Evolutionary conservation across 2,797 vertebrate species (phyloP).

Genomic region (Scleropages formosus): DNA sequence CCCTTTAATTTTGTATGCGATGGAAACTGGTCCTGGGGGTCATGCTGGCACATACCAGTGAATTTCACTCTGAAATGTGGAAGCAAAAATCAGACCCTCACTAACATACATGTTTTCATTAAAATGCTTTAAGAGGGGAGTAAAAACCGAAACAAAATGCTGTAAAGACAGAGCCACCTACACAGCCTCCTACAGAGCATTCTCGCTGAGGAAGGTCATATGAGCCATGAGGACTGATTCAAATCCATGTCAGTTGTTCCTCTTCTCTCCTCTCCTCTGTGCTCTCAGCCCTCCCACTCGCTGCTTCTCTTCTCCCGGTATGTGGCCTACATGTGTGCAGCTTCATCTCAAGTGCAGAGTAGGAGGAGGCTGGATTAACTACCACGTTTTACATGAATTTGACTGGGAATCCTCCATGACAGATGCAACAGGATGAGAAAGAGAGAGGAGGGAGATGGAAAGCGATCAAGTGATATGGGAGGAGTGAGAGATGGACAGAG

Average conservation of each 20-base stretch:
- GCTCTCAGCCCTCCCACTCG: no score
- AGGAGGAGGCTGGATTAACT: not conserved
- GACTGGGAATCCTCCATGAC: not conserved
- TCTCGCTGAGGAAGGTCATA: not conserved
- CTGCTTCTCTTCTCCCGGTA: slow-evolving; percentile 7
- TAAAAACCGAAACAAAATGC: not conserved
- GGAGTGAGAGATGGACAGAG: no score
- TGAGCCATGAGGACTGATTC: not conserved
- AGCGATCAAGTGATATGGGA: not conserved
- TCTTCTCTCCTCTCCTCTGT: not conserved
- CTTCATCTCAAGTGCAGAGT: slow-evolving; percentile 5
- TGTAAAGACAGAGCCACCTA: not conserved
- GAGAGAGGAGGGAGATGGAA: not conserved
- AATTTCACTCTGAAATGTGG: no score
- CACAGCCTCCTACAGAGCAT: not conserved
- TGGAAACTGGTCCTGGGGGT: no score
- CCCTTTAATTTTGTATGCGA: no score
- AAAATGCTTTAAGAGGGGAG: not conserved
- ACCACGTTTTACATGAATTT: slow-evolving; percentile 14
- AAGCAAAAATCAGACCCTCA: no score
- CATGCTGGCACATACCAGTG: no score
- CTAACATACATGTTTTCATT: no score
- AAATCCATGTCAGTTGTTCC: not conserved
- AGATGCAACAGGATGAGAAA: slow-evolving; percentile 7
- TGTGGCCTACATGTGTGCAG: slow-evolving; percentile 23